A percentile compares a stretch with the other conserved stretches of the same genome.
Conservation (phyloP, 2,888 invertebrate species). For the Lucinisca nassula region DNA sequence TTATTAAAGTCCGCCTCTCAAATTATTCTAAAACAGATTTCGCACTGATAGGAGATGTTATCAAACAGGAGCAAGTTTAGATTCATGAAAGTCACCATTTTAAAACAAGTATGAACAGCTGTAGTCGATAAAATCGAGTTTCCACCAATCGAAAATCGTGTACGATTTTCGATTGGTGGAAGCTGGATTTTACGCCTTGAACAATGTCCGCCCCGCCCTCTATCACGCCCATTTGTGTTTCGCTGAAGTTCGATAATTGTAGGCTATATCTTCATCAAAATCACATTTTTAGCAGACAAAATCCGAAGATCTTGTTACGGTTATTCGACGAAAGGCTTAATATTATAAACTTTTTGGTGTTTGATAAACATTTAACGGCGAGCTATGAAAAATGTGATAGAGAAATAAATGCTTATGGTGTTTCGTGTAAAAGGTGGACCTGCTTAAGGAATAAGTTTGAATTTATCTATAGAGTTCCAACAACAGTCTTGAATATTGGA, state of each 20-base stretch:
- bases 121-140: neutral
- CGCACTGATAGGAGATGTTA: neutral
- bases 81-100: neutral
- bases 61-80: neutral
- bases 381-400: too few relatives aligned
- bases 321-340: conserved; percentile 7
- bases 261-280: conserved; percentile 42
- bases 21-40: conserved; percentile 36
- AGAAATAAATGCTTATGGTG: too few relatives aligned
- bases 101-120: neutral
- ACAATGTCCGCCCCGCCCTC: conserved; percentile 24
- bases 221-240: conserved; percentile 30
- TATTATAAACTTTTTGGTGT: neutral
- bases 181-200: neutral
- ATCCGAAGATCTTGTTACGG: conserved; percentile 65
- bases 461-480: too few relatives aligned
- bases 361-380: too few relatives aligned
- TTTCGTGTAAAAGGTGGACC: too few relatives aligned
- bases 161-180: too few relatives aligned
- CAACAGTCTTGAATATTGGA: neutral
- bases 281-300: conserved; percentile 64
- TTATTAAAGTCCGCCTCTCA: conserved; percentile 66
- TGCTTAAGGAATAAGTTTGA: too few relatives aligned
- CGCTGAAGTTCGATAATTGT: conserved; percentile 39
- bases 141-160: neutral